Conservation (phyloP, 2,888 invertebrate species). For the Phyto melanocephala region DNA sequence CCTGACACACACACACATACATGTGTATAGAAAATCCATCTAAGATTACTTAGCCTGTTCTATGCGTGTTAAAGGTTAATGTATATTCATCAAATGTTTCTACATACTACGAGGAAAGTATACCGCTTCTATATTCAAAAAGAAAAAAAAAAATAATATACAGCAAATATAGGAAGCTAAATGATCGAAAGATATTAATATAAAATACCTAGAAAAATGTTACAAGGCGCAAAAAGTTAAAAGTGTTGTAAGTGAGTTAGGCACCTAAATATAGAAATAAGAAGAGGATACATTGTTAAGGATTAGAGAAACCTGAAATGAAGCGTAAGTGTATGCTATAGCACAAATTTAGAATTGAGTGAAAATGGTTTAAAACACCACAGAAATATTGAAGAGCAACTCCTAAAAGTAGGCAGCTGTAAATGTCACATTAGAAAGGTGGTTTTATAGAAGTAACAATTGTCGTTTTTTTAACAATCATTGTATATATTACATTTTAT, state of each 20-base stretch:
- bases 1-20: constrained; percentile 1
- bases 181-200: constrained; percentile 59
- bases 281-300: background rate
- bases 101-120: background rate
- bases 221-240: background rate
- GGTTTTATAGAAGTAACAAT: too few species aligned
- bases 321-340: background rate
- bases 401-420: too few species aligned
- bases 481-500: too few species aligned
- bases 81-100: constrained; percentile 60
- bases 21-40: constrained; percentile 37
- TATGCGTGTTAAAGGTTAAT: constrained; percentile 64
- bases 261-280: background rate
- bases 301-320: background rate
- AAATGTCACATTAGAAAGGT: too few species aligned
- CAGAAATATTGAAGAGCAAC: too few species aligned
- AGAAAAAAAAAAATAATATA: background rate
- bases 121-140: too few species aligned
- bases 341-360: background rate
- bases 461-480: too few species aligned
- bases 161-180: constrained; percentile 34
- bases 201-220: constrained; percentile 43
- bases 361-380: too few species aligned
- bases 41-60: constrained; percentile 51
- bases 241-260: background rate